Base-by-base conservation (phyloP, 2,888 invertebrate genomes). In the Drosophila kanekoi region DNA sequence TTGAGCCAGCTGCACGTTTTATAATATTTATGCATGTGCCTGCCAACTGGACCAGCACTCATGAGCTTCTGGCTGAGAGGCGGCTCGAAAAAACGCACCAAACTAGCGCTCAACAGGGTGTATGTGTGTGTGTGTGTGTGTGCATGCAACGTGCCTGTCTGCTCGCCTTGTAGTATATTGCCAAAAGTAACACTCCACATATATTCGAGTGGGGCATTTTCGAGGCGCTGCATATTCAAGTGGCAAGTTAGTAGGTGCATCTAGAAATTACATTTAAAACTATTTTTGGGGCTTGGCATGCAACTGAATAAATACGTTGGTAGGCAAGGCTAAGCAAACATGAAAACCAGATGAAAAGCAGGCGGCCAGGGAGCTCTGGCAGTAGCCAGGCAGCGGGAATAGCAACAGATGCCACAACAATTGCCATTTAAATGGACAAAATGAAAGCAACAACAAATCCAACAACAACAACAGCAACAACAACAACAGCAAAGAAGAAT, bases 341-440 rank as follows among this genome's bases (percentile, higher is more conserved):
- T 68, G 62, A 37, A 66, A 85, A 72, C 66, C 81, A 82, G 87
- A 87, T 69, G 64, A 78, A 63, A 78, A 43, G 53, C 60, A 41
- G 41, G 3, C 35, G 18, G 37, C 1, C 5, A 37, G 37, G 37
- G 8, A 23, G 37, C 28, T n/a, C 8, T 47, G 16, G 1, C 35
- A 0, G 2, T 49, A 32, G 35, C 20, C 14, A 49, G 44, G 52
- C 16, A 37, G 41, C 28, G 51, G 56, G 72, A 72, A 69, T 57
- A 80, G 77, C 88, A 82, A 88, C 83, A 83, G 88, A 88, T 88
- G 83, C 86, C 74, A 64, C 69, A 85, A 82, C 82, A 85, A 77
- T 70, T 66, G 76, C 77, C 71, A 74, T 79, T 77, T 76, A 81
- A 77, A 71, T 71, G 82, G 60, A 76, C 72, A 64, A 61, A 60